A percentile compares a stretch with the other conserved stretches of the same genome.
Conservation (phyloP, 2,113 vertebrate species). For the Apodemus speciosus region DNA sequence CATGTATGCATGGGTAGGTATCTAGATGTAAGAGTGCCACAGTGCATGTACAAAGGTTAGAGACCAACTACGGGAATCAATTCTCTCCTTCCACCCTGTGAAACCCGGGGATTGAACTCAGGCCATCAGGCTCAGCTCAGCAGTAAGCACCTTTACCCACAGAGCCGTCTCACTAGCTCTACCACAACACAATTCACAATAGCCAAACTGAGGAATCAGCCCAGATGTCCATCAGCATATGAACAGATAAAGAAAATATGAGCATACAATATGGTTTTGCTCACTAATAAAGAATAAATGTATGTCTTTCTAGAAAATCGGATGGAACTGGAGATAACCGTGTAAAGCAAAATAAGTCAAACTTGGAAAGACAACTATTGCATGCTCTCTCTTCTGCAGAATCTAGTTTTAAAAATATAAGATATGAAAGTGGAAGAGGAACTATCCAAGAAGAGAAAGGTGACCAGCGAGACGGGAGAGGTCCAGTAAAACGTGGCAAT, state of each 20-base stretch:
- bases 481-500: not conserved
- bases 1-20: not conserved
- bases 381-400: not conserved
- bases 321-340: not conserved
- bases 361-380: not conserved
- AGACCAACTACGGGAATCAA: not conserved
- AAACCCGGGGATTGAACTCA: not conserved
- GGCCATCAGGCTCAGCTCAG: not conserved
- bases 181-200: not conserved
- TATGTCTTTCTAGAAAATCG: not conserved
- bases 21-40: not conserved
- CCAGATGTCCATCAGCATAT: not conserved
- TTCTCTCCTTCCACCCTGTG: not conserved
- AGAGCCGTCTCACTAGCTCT: not conserved
- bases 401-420: not conserved
- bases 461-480: not conserved
- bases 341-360: not conserved
- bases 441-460: not conserved
- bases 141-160: not conserved
- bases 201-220: not conserved
- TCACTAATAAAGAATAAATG: not conserved
- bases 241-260: not conserved
- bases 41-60: not conserved
- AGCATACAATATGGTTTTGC: not conserved
- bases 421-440: not conserved